Conservation (phyloP, 2,113 vertebrate species). For the Pachyramphus minor region DNA sequence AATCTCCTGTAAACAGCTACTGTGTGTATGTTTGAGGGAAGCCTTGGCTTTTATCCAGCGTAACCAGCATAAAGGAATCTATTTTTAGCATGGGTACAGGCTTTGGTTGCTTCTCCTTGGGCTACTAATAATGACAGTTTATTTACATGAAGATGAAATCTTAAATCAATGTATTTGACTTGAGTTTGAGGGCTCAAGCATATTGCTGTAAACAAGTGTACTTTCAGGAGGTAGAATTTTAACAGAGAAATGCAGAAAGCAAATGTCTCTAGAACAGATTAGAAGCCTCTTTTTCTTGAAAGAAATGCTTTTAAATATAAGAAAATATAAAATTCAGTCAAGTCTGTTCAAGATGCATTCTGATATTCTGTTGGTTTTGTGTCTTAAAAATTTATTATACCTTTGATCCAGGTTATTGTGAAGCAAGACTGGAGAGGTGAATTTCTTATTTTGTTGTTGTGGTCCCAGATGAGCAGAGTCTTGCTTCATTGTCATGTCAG, state of each 20-base stretch:
- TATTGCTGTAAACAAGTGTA: neutral
- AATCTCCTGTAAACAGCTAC: neutral
- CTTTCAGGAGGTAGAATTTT: neutral
- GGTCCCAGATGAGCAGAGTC: neutral
- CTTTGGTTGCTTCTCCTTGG: neutral
- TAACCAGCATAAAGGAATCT: neutral
- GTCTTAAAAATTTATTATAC: neutral
- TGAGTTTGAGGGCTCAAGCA: neutral
- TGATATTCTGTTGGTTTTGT: neutral
- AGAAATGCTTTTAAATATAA: neutral
- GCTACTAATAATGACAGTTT: neutral
- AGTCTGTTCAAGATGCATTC: neutral
- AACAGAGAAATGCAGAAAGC: neutral
- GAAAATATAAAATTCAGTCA: neutral
- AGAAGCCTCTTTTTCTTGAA: neutral
- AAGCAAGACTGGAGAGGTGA: neutral
- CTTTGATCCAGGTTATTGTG: neutral
- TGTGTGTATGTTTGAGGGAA: neutral
- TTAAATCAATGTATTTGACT: neutral
- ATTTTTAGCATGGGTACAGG: neutral
- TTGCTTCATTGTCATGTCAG: neutral
- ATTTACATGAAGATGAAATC: neutral
- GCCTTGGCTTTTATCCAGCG: neutral
- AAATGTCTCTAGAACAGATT: neutral
- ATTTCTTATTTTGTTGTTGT: neutral